Evolutionary conservation across 2,888 invertebrate species (phyloP).

Genomic region (Diploptera punctata): DNA sequence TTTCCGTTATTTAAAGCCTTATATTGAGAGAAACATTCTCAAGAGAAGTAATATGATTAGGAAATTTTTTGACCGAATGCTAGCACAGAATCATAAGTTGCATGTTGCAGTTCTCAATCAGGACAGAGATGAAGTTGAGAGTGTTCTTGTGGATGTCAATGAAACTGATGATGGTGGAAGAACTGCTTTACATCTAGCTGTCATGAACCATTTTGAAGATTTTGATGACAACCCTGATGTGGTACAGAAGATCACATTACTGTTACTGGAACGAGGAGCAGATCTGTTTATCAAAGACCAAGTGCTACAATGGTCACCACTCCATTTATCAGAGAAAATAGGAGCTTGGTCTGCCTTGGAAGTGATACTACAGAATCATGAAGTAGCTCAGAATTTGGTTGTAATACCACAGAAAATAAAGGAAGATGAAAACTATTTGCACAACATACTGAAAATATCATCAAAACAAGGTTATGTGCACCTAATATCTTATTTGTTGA

Average conservation of each 20-base stretch:
- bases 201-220: neutral
- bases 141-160: neutral
- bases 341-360: neutral
- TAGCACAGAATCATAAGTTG: neutral
- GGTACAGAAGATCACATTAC: neutral
- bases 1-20: neutral
- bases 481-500: neutral
- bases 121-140: neutral
- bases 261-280: neutral
- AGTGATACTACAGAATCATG: neutral
- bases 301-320: neutral
- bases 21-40: neutral
- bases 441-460: neutral
- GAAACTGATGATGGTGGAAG: neutral
- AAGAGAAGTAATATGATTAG: neutral
- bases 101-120: neutral
- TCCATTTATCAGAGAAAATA: neutral
- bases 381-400: neutral
- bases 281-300: neutral
- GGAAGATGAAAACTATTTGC: neutral
- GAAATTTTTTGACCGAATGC: neutral
- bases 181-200: conserved; percentile 2
- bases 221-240: neutral
- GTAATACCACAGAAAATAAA: neutral
- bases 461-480: neutral